Percentiles rank a stretch among this genome's conserved stretches.
Conservation (phyloP, 2,797 vertebrate genomes). For the Notolabrus celidotus region DNA sequence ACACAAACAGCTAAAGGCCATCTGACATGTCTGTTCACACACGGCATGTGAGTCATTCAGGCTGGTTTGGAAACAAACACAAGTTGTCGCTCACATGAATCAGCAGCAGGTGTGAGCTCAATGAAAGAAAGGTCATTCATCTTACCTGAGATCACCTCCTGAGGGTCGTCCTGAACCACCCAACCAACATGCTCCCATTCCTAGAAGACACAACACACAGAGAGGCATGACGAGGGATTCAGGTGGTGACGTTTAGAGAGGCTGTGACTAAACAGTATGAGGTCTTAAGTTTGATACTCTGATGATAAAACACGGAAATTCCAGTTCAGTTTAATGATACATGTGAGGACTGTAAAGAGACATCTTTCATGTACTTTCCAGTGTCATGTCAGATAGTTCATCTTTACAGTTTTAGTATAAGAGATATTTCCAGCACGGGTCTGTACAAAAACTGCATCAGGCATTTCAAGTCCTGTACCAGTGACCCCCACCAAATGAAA, state of each 20-base stretch:
- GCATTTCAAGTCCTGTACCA: not conserved
- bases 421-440: not conserved
- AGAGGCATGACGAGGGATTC: slow-evolving; percentile 11
- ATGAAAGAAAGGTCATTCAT: slow-evolving; percentile 1
- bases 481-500: slow-evolving; percentile 8
- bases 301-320: slow-evolving; percentile 32
- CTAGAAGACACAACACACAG: slow-evolving; percentile 51
- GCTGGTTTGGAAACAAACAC: slow-evolving; percentile 23
- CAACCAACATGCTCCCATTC: slow-evolving; percentile 21
- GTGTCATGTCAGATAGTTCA: not conserved
- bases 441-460: not conserved
- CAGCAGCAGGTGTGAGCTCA: slow-evolving; percentile 40
- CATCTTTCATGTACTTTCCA: slow-evolving; percentile 29
- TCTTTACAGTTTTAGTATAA: not conserved
- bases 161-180: not conserved
- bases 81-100: slow-evolving; percentile 27
- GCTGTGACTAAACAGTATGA: not conserved
- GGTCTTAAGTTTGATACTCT: slow-evolving; percentile 8
- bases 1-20: not conserved
- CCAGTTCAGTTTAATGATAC: slow-evolving; percentile 37
- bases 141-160: slow-evolving; percentile 62
- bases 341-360: not conserved
- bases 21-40: slow-evolving; percentile 19
- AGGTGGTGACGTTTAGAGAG: not conserved
- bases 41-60: slow-evolving; percentile 12